Evolutionary conservation across 1,140 invertebrate genomes (phyloP).

Genomic region (Cardiocondyla obscurior): DNA sequence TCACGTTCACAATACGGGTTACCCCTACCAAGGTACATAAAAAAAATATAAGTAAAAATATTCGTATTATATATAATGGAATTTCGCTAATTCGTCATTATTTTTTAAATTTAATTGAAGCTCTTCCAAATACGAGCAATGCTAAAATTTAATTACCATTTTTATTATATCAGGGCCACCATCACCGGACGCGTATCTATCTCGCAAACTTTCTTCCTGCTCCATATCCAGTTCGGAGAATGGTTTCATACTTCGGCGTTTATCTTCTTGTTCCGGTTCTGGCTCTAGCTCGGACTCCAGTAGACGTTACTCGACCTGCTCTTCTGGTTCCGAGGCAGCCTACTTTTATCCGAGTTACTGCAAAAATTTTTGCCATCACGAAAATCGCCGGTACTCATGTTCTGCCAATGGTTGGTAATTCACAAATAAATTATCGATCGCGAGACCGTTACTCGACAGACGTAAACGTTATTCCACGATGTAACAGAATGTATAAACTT

Average conservation of each 20-base stretch:
- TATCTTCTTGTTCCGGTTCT: slow-evolving; percentile 80
- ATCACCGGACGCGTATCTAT: slow-evolving; percentile 86
- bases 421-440: neutral
- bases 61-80: no score
- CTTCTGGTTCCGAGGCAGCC: slow-evolving; percentile 80
- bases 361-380: slow-evolving; percentile 73
- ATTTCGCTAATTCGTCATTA: no score
- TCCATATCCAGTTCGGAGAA: slow-evolving; percentile 84
- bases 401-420: slow-evolving; percentile 71
- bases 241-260: slow-evolving; percentile 77
- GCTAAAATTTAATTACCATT: no score
- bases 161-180: slow-evolving; percentile 69
- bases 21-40: slow-evolving; percentile 76
- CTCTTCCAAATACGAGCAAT: no score
- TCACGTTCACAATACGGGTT: slow-evolving; percentile 70
- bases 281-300: slow-evolving; percentile 81
- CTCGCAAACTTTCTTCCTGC: slow-evolving; percentile 86
- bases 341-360: slow-evolving; percentile 77
- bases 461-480: neutral
- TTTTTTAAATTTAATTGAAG: no score
- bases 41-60: no score
- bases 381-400: slow-evolving; percentile 79
- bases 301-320: slow-evolving; percentile 80
- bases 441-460: no score
- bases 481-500: neutral